Evolutionary conservation across 1,140 invertebrate genomes (phyloP), one percentile per base, ranked within the genome.

Genomic region (Coptotermes formosanus): DNA sequence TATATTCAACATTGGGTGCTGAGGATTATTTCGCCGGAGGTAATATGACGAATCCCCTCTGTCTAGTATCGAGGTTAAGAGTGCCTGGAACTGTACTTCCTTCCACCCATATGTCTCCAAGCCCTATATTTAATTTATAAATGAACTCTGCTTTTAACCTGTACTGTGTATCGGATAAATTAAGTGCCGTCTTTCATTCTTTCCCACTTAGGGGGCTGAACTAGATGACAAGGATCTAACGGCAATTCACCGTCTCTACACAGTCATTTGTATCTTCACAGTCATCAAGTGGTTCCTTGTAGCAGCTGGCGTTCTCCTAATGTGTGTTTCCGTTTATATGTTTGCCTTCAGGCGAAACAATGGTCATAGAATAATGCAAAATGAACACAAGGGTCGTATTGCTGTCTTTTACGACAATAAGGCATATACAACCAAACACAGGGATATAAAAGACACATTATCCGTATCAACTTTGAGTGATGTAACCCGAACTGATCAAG

Each of bases 191-290:
- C 38, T 4, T 38, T 38, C 48, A 12, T 48, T 48, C 11, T 48
- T 48, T 48, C 48, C 7, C 48, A 48, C 16, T 14, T 38, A 84
- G 83, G 83, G 83, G 2, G 48, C 55, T 55, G 83, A 84, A 12
- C 45, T 84, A 19, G 48, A 84, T 59, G 83, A 84, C 44, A 84
- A 48, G 19, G 44, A 84, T n/a, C 9, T 84, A 43, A 38, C n/a
- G 4, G 12, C 9, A 45, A 21, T 84, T n/a, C 32, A 55, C 11
- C 7, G n/a, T 23, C 44, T 84, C 38, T 52, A 84, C 83, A 84
- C 45, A n/a, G 38, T 48, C 11, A 59, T 84, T 12, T n/a, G n/a
- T 30, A 84, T 59, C 43, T 19, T n/a, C 38, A n/a, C 32, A n/a
- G 55, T 59, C 45, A 19, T 59, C 38, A 84, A 59, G 16, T 84